These are phyloP conservation scores for Pseudomyrmex flavicornis DNA, from an alignment of 1,140 invertebrate genomes.

Conservation along the genomic window DNA sequence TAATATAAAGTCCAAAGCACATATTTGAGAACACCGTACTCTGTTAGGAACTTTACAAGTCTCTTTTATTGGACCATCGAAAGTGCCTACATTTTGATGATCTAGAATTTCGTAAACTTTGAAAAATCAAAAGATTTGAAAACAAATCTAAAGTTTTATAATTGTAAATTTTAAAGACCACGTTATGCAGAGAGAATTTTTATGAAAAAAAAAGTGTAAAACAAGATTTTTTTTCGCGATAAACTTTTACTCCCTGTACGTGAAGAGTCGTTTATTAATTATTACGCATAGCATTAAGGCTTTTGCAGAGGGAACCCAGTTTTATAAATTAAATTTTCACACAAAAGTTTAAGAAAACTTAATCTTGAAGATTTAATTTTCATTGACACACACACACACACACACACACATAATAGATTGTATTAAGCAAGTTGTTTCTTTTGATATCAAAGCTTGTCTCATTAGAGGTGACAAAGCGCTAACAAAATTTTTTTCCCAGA, in stretches of 20 bases:
- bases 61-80: too few relatives aligned
- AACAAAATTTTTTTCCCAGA: not conserved
- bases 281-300: not conserved
- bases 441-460: constrained; percentile 14
- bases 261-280: too few relatives aligned
- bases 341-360: not conserved
- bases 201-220: too few relatives aligned
- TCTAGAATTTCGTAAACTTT: not conserved
- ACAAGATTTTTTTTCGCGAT: too few relatives aligned
- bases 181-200: too few relatives aligned
- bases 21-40: not conserved
- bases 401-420: not conserved
- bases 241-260: too few relatives aligned
- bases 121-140: constrained; percentile 1
- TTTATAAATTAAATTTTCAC: not conserved
- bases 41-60: not conserved
- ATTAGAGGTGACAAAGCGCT: not conserved
- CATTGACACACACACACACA: too few relatives aligned
- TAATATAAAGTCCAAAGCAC: not conserved
- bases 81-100: too few relatives aligned
- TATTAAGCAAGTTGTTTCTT: not conserved
- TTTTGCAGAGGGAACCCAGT: not conserved
- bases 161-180: too few relatives aligned
- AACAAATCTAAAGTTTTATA: not conserved
- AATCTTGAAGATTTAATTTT: constrained; percentile 26